These are phyloP conservation scores for Proctacanthus coquilletti DNA, from an alignment of 1,140 invertebrate species.

Conservation along the genomic window DNA sequence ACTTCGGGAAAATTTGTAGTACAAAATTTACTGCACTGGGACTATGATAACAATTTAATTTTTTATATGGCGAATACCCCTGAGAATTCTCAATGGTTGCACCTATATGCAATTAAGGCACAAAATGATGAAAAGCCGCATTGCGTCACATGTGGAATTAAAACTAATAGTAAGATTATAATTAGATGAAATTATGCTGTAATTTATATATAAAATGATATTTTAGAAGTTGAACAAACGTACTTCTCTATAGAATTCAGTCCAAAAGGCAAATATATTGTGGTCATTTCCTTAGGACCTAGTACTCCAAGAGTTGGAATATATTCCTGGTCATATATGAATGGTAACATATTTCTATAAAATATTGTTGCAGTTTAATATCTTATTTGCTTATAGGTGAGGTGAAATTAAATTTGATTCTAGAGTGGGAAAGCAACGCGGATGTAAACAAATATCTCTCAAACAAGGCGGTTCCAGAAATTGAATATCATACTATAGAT, in stretches of 20 bases:
- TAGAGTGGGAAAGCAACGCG: constrained; percentile 23
- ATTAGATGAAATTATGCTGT: too few species aligned
- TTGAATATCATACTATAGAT: constrained; percentile 17
- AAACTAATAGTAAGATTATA: constrained; percentile 1
- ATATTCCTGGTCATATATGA: constrained; percentile 16
- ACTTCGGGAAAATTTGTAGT: constrained; percentile 66
- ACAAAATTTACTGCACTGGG: constrained; percentile 62
- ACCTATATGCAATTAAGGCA: constrained; percentile 37
- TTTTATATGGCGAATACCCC: constrained; percentile 46
- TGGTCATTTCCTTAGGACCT: constrained; percentile 22
- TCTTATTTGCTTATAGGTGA: constrained; percentile 10
- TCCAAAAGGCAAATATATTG: constrained; percentile 15
- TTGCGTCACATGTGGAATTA: constrained; percentile 38
- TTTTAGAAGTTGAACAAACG: constrained; percentile 16
- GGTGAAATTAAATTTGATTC: constrained; percentile 15
- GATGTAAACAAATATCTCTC: constrained; percentile 12
- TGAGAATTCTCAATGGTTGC: constrained; percentile 38
- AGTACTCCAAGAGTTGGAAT: constrained; percentile 18
- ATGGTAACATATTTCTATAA: too few species aligned
- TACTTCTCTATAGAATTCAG: constrained; percentile 25
- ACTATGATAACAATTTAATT: constrained; percentile 46
- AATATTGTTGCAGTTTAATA: background rate
- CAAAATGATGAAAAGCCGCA: constrained; percentile 23
- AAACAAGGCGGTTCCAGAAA: constrained; percentile 15
- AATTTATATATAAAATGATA: constrained; percentile 1